Conservation (phyloP, 1,140 invertebrate genomes). For the Sarcophaga peregrina region DNA sequence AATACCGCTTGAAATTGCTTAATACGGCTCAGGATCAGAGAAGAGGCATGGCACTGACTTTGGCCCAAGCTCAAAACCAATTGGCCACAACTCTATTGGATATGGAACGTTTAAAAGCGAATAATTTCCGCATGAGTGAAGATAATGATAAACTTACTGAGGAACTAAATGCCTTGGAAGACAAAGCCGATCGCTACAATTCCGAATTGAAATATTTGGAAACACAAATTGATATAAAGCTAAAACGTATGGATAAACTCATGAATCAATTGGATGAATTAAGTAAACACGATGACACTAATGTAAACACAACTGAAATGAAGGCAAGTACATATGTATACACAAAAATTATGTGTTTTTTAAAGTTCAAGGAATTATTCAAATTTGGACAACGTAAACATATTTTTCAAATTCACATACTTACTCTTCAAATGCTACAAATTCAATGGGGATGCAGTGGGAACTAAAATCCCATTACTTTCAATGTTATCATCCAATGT, state of each 20-base stretch:
- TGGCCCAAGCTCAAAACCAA: conserved; percentile 73
- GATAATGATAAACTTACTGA: conserved; percentile 49
- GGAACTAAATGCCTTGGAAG: conserved; percentile 48
- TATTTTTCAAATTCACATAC: no score
- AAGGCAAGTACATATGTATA: conserved; percentile 67
- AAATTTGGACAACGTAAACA: no score
- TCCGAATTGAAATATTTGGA: conserved; percentile 53
- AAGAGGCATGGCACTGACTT: conserved; percentile 70
- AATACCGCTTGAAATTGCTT: conserved; percentile 68
- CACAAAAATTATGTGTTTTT: no score
- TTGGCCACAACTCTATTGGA: conserved; percentile 72
- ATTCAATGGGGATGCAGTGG: no score
- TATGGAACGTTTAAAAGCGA: conserved; percentile 70
- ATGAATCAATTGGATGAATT: conserved; percentile 50
- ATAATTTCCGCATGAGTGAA: conserved; percentile 48
- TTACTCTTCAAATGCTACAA: no score
- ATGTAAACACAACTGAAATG: conserved; percentile 67
- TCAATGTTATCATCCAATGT: no score
- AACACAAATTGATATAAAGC: conserved; percentile 58
- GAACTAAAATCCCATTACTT: no score
- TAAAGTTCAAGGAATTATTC: no score
- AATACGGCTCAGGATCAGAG: conserved; percentile 66
- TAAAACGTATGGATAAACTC: conserved; percentile 58
- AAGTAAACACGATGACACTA: conserved; percentile 55
- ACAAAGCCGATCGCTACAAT: conserved; percentile 47